phyloP scores from a whole-genome alignment of 2,113 vertebrate genomes.

The Ptyas mucosa region DNA sequence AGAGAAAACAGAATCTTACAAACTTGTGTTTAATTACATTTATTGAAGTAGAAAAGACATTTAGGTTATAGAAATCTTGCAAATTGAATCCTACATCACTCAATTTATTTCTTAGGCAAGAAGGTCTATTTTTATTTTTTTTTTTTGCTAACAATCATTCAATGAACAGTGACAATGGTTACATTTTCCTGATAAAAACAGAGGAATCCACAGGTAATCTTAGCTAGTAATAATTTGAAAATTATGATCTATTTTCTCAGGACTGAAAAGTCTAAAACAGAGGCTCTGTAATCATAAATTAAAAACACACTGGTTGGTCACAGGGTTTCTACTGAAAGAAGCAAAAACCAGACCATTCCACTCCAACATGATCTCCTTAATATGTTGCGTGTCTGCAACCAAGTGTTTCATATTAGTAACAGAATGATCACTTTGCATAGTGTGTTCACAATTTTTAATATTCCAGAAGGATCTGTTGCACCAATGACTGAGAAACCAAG shows the following conservation, averaged over 20 bases:
- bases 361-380: background rate
- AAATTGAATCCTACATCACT: background rate
- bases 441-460: background rate
- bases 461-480: conserved; percentile 21
- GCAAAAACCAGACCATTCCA: background rate
- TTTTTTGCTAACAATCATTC: background rate
- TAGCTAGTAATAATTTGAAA: background rate
- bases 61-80: background rate
- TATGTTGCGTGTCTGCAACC: background rate
- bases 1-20: background rate
- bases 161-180: background rate
- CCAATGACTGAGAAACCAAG: background rate
- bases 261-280: background rate
- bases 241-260: background rate
- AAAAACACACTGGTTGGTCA: background rate
- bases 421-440: background rate
- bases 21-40: background rate
- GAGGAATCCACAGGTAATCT: background rate
- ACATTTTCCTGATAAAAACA: background rate
- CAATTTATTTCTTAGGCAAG: background rate
- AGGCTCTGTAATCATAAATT: background rate
- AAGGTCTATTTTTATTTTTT: background rate
- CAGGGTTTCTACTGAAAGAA: background rate
- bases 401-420: background rate
- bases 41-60: background rate